Evolutionary conservation across 2,888 invertebrate genomes (phyloP), one percentile per base, ranked within the genome.

Genomic region (Leptothorax acervorum): DNA sequence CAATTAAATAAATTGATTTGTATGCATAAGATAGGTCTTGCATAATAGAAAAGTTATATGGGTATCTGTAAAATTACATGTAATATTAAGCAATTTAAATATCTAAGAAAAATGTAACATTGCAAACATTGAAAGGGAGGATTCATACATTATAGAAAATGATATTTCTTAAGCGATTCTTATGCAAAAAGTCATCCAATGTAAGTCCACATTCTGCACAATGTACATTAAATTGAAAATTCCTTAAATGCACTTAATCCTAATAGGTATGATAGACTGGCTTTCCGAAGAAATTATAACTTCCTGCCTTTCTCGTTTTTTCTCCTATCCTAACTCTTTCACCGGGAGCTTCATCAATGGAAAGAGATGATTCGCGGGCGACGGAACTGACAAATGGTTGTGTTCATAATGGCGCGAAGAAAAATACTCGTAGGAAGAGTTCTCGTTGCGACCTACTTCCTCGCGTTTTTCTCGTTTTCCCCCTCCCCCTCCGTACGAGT

Each of bases 281-380:
- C 89, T 92, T 90, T 81, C 85, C 6, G 63, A 84, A 90, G 88
- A 90, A 91, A 90, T 92, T 91, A 86, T 81, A 81, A 81, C 60
- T 71, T 48, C 4, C 57, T 31, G 57, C 53, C 35, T 23, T 28
- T 57, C 48, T 31, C 35, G 23, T 66, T 78, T 66, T 78, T 55
- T n/a, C 28, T 28, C 9, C 23, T 60, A 9, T 68, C 48, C 35
- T 3, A 62, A 71, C 48, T 51, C 87, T 88, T 86, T 85, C 74
- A 71, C 74, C 60, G 55, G 79, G 70, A 85, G 81, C 74, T 70
- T 79, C 86, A 85, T 90, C 88, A 84, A 88, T 90, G 85, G 81
- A 85, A 78, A 78, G 81, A 73, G 85, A 85, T 88, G 83, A 85
- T 88, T 75, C 53, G 53, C 78, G 18, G 2, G 76, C 63, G 75